Evolutionary conservation across 2,113 vertebrate genomes (phyloP), one percentile per base, ranked within the genome.

Genomic region (Speoplatyrhinus poulsoni): DNA sequence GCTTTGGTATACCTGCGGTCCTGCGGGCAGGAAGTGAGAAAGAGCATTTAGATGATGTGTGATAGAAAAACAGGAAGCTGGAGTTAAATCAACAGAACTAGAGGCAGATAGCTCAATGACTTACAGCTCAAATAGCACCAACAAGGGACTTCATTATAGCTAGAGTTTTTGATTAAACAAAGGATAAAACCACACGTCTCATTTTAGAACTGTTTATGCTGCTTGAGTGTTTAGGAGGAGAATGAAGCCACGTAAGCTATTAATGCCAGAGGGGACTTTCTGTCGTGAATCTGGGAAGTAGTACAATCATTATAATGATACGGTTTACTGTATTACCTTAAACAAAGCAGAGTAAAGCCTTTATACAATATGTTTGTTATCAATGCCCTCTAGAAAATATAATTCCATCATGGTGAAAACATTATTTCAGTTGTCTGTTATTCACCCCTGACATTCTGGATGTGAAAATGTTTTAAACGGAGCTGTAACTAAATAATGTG

Each of bases 1-100:
- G 82, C 83, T 86, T 87, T 87, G 85, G 73, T 90, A 86, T 85
- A 90, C 88, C 83, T 88, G 80, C 80, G 72, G 79, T 82, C 85
- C 86, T n/a, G 72, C 53, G 72, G 85, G 77, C 84, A 87, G 88
- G 85, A 89, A 90, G 87, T 85, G 87, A 82, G 75, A 83, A 75
- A 69, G 72, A 60, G 77, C 71, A 54, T 75, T 87, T 79, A 83
- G 74, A 84, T 80, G 76, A 87, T 79, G 82, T 85, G 85, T 74
- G 80, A 83, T 79, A 75, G 76, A 76, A 87, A 90, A 91, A 90
- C 84, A 89, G 88, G 84, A 89, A 85, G 60, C 75, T 48, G 32
- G 69, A 74, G 85, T 87, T 75, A 82, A 89, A 86, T 77, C 86
- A 86, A 89, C 81, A 70, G 16, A 77, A 60, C 49, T 82, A 66